Conservation (phyloP, 2,113 vertebrate genomes). For the Rhineura floridana region DNA sequence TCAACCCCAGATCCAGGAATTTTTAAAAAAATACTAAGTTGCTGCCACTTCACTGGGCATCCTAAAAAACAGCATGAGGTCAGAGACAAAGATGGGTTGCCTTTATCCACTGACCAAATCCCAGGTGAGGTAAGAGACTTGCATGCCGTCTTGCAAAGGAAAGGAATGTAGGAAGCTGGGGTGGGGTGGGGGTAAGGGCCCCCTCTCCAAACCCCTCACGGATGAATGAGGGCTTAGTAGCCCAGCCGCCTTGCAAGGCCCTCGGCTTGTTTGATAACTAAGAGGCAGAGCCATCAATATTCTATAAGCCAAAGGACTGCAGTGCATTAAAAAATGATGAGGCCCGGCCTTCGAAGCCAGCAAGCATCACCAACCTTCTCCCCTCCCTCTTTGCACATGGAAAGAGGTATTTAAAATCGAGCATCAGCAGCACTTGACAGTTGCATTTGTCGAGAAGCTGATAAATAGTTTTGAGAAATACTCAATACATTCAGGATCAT, state of each 20-base stretch:
- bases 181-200: not conserved
- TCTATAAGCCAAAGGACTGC: constrained; percentile 69
- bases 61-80: not conserved
- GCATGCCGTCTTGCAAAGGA: not conserved
- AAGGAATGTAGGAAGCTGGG: not conserved
- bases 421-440: constrained; percentile 76
- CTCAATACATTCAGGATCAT: constrained; percentile 48
- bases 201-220: not conserved
- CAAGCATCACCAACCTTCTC: constrained; percentile 32
- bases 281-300: constrained; percentile 71
- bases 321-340: constrained; percentile 74
- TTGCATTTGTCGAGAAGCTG: constrained; percentile 78
- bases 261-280: constrained; percentile 67
- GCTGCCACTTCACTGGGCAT: not conserved
- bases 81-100: not conserved
- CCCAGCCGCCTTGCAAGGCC: not conserved
- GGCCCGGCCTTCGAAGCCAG: constrained; percentile 51
- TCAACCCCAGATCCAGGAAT: no score
- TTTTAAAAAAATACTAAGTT: no score
- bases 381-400: constrained; percentile 16
- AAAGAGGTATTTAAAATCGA: constrained; percentile 72
- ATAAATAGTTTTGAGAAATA: constrained; percentile 74
- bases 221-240: not conserved
- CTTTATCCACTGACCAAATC: not conserved
- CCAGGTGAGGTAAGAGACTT: not conserved